Conservation (phyloP, 1,140 invertebrate genomes). For the Dysdera silvatica region DNA sequence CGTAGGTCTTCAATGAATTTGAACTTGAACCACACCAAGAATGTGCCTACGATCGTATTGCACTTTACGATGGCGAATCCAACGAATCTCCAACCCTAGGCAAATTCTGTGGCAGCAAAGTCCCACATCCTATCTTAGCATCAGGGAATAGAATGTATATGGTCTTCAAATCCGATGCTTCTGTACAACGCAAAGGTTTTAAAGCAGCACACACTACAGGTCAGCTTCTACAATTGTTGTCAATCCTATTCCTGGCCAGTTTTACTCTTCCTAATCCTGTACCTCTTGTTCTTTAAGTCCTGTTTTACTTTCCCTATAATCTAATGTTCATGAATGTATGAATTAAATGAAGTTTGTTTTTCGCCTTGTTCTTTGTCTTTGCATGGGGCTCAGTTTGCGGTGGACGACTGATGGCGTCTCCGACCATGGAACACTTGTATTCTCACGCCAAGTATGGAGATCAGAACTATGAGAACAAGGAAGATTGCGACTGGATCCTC, state of each 20-base stretch:
- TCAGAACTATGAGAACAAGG: slow-evolving; percentile 74
- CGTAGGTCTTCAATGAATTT: slow-evolving; percentile 70
- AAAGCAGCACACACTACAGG: slow-evolving; percentile 81
- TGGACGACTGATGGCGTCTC: slow-evolving; percentile 68
- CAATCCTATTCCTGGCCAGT: no score
- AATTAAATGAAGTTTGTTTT: no score
- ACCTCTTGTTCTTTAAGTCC: no score
- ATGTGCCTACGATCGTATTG: slow-evolving; percentile 90
- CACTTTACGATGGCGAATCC: slow-evolving; percentile 84
- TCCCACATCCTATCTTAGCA: slow-evolving; percentile 83
- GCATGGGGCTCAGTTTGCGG: slow-evolving; percentile 83
- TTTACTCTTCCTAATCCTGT: no score
- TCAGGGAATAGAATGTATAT: slow-evolving; percentile 89
- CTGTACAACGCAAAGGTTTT: slow-evolving; percentile 87
- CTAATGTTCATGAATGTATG: no score
- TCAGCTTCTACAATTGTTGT: slow-evolving; percentile 43
- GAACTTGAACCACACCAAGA: slow-evolving; percentile 95
- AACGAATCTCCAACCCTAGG: slow-evolving; percentile 71
- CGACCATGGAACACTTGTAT: slow-evolving; percentile 72
- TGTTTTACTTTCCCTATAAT: no score
- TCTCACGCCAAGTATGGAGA: slow-evolving; percentile 89
- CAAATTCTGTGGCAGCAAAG: slow-evolving; percentile 80
- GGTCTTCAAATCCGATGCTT: slow-evolving; percentile 90
- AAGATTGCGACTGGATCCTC: slow-evolving; percentile 91
- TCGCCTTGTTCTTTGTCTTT: no score